Base-by-base conservation (phyloP, 2,888 invertebrate genomes). In the Volucella inflata region DNA sequence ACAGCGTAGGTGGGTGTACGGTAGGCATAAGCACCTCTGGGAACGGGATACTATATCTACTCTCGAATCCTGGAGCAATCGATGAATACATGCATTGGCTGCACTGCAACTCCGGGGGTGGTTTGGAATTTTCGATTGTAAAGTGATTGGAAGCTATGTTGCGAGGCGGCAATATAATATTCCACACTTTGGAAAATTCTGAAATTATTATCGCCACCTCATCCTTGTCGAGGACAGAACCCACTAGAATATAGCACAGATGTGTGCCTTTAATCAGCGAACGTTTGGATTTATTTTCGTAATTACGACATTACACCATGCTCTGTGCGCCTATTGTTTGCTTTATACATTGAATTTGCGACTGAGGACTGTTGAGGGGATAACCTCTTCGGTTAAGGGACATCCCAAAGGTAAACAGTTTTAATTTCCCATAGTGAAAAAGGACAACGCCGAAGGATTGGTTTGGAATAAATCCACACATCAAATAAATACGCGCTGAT, bases 341-440 rank as follows among this genome's bases (percentile, higher is more conserved):
- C 17, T 17, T 16, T 75, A 64, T 55, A 72, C 60, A 36, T 48
- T 70, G 16, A 38, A 53, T 42, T 30, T 53, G 53, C 16, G 16
- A 53, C 8, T n/a, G 51, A 14, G 16, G 11, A 42, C 62, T 62
- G 71, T 68, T 36, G 16, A 76, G 67, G 68, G 67, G 68, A 67
- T 38, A 53, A 64, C 74, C 36, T 78, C 30, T 76, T 75, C 40
- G 53, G 57, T 64, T 48, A 46, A 57, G 48, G 53, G 57, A 68
- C 79, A 84, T 64, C 83, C 83, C 75, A 70, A 75, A 79, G 65
- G 80, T 80, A 85, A 80, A 85, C 80, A 85, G 53, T 64, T 75
- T 80, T 60, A 60, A 71, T 76, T 85, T 85, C 75, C 80, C 84
- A 80, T 36, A 55, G 50, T 14, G 62, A 79, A 84, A 38, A 80